These are phyloP conservation scores for Laticauda colubrina DNA, from an alignment of 2,113 vertebrate genomes.

Conservation along the genomic window DNA sequence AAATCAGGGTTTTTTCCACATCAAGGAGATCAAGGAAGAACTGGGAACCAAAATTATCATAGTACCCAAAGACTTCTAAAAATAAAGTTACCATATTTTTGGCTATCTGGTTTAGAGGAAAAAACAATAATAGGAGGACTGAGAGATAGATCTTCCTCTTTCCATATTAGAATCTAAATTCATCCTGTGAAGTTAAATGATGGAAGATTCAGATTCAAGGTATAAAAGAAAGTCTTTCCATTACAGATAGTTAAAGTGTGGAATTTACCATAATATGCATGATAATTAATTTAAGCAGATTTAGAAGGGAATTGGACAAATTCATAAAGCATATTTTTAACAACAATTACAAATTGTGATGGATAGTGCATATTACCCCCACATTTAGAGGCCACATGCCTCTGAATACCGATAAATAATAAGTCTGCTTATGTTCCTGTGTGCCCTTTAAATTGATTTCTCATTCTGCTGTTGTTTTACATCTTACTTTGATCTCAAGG, in stretches of 20 bases:
- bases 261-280: not conserved
- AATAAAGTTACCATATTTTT: not conserved
- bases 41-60: not conserved
- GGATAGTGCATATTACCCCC: not conserved
- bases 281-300: not conserved
- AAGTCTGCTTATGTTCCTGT: not conserved
- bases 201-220: not conserved
- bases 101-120: not conserved
- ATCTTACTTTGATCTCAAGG: constrained; percentile 3
- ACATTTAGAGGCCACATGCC: not conserved
- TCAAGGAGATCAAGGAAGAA: not conserved
- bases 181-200: not conserved
- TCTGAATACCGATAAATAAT: not conserved
- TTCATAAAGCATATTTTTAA: not conserved
- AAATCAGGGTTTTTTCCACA: not conserved
- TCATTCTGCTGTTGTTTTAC: not conserved
- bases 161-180: not conserved
- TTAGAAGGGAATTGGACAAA: not conserved
- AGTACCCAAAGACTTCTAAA: not conserved
- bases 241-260: not conserved
- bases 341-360: not conserved
- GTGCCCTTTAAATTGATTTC: not conserved
- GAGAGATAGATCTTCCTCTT: not conserved
- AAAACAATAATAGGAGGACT: not conserved
- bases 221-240: not conserved